A percentile compares a stretch with the other conserved stretches of the same genome.
Evolutionary conservation across 2,113 vertebrate genomes (phyloP).

Genomic region (Mormyrus iriodes): DNA sequence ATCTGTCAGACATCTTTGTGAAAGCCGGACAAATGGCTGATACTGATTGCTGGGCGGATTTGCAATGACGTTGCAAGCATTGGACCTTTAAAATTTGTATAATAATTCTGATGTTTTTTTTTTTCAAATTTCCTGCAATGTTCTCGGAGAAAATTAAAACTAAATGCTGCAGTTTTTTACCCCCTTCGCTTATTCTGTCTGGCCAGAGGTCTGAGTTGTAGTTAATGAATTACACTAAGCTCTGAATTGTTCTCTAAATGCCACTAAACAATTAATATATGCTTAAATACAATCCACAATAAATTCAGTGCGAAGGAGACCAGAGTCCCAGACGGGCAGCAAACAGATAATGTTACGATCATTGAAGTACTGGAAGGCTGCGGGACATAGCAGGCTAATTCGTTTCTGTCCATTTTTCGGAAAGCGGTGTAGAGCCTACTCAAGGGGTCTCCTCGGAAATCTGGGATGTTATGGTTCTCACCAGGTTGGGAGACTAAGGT

Average conservation of each 20-base stretch:
- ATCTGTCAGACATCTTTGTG: constrained; percentile 42
- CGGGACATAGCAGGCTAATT: neutral
- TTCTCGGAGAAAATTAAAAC: neutral
- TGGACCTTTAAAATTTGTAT: neutral
- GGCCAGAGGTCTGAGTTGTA: neutral
- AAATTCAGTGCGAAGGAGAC: neutral
- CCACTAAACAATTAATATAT: neutral
- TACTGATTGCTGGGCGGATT: neutral
- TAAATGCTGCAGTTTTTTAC: neutral
- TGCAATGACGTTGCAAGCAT: neutral
- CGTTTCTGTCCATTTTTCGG: neutral
- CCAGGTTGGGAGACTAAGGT: neutral
- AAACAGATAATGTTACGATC: neutral
- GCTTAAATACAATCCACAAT: neutral
- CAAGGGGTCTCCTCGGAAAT: neutral
- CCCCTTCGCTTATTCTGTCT: neutral
- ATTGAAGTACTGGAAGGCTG: neutral
- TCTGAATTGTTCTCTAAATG: neutral
- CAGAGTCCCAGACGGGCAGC: neutral
- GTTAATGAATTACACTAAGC: neutral
- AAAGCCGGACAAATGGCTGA: constrained; percentile 26
- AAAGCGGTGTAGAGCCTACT: neutral
- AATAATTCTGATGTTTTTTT: neutral
- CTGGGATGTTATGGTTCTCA: neutral
- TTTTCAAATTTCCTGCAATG: neutral